Evolutionary conservation across 2,797 vertebrate species (phyloP), one percentile per base, ranked within the genome.

Genomic region (Pseudochirops corinnae): DNA sequence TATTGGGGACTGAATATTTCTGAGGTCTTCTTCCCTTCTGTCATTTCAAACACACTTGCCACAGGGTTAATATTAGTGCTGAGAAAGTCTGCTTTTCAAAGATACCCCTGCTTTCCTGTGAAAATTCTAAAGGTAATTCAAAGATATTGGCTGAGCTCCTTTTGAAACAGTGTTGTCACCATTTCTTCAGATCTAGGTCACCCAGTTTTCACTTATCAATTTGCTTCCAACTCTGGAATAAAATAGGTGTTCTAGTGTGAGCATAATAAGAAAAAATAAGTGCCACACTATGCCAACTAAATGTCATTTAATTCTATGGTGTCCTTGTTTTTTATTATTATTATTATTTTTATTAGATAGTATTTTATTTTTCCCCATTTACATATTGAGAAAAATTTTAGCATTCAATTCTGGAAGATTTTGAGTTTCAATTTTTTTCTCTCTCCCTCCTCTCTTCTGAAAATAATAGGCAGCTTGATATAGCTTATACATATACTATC

Each of bases 1-100:
- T n/a, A 13, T 55, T 94, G 29, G 95, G 90, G 96, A 94, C 16
- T 95, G 90, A 26, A 74, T 95, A 95, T 94, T 60, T 97, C 29
- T 92, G 21, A 91, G 14, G 39, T 96, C 10, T 97, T 1, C 28
- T 97, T 96, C 92, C 56, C 95, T 57, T 12, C 50, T 92, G 10
- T 90, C 92, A 91, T 53, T 90, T 21, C 87, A 96, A 91, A 95
- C 56, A 92, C 0, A 0, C 2, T 92, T 60, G 5, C 39, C 12
- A 94, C 53, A 92, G 46, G 55, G 24, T 96, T 95, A 96, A 60
- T 67, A 82, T 82, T 93, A 93, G 16, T 56, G 50, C n/a, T 94
- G 91, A 94, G 94, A 82, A 94, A 93, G 28, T 0, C 24, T 96
- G 52, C 92, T 93, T 92, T 97, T 31, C 74, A 95, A 97, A 92